These are phyloP conservation scores for Nemapogon koenigi DNA, from an alignment of 2,888 invertebrate genomes.

Conservation along the genomic window DNA sequence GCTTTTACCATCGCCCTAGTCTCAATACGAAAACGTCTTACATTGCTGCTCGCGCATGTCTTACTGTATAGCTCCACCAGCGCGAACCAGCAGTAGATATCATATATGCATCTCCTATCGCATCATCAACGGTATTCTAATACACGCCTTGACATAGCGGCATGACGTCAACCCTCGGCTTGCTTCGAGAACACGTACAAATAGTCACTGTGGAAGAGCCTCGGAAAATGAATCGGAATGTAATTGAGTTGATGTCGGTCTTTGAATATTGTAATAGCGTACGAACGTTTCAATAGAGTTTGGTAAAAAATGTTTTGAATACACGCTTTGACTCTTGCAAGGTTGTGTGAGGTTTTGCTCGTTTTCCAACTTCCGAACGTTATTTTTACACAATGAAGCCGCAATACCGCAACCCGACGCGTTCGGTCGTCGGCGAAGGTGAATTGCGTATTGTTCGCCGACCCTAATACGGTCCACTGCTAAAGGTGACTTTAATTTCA, in stretches of 20 bases:
- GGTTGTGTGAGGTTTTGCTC: background rate
- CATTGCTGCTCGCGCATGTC: too few relatives aligned
- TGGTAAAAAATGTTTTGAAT: background rate
- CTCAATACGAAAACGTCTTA: too few relatives aligned
- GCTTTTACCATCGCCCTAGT: background rate
- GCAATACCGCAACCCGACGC: conserved; percentile 63
- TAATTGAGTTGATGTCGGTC: too few relatives aligned
- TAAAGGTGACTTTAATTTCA: conserved; percentile 53
- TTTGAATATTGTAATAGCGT: too few relatives aligned
- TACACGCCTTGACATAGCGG: conserved; percentile 48
- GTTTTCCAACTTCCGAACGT: conserved; percentile 23
- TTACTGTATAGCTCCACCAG: too few relatives aligned
- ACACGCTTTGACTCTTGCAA: background rate
- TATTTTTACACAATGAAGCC: conserved; percentile 62
- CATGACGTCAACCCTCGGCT: conserved; percentile 63
- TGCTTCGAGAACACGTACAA: too few relatives aligned
- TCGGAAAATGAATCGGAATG: too few relatives aligned
- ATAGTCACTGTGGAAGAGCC: conserved; percentile 42
- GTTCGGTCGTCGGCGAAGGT: conserved; percentile 40
- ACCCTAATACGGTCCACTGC: conserved; percentile 53
- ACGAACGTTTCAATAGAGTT: too few relatives aligned
- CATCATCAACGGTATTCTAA: too few relatives aligned
- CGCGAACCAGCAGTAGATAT: too few relatives aligned
- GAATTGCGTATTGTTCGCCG: conserved; percentile 63
- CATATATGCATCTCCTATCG: too few relatives aligned